A percentile compares a stretch with the other conserved stretches of the same genome.
phyloP scores from a whole-genome alignment of 2,888 invertebrate genomes.

The Catotricha subobsoleta region DNA sequence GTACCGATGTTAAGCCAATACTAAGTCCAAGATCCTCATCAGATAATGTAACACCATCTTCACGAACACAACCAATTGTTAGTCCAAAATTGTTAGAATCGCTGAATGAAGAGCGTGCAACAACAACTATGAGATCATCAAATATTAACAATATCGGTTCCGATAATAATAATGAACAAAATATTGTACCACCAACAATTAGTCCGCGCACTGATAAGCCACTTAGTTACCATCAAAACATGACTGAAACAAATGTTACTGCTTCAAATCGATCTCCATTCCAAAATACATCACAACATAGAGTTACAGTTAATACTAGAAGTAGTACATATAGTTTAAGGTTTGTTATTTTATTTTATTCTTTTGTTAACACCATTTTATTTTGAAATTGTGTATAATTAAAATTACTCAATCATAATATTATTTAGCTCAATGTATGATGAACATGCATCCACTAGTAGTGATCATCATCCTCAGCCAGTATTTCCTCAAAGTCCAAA shows the following conservation, averaged over 20 bases:
- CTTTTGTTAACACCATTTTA: background rate
- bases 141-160: background rate
- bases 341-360: too few species aligned
- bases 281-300: slow-evolving; percentile 17
- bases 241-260: slow-evolving; percentile 7
- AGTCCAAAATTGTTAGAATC: slow-evolving; percentile 10
- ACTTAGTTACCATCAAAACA: slow-evolving; percentile 1
- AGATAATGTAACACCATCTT: background rate
- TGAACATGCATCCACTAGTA: slow-evolving; percentile 1
- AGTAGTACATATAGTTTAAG: slow-evolving; percentile 11
- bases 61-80: slow-evolving; percentile 6
- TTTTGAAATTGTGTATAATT: background rate
- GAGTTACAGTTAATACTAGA: slow-evolving; percentile 8
- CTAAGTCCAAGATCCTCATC: slow-evolving; percentile 6
- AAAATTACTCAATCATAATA: too few species aligned
- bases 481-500: slow-evolving; percentile 3
- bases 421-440: background rate
- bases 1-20: slow-evolving; percentile 5
- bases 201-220: slow-evolving; percentile 22
- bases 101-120: slow-evolving; percentile 7
- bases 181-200: slow-evolving; percentile 9
- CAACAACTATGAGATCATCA: background rate
- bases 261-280: slow-evolving; percentile 23
- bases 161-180: slow-evolving; percentile 3
- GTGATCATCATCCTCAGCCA: background rate